A percentile compares a stretch with the other conserved stretches of the same genome.
phyloP scores from a whole-genome alignment of 2,888 invertebrate species.

The Cosmorhoe ocellata region DNA sequence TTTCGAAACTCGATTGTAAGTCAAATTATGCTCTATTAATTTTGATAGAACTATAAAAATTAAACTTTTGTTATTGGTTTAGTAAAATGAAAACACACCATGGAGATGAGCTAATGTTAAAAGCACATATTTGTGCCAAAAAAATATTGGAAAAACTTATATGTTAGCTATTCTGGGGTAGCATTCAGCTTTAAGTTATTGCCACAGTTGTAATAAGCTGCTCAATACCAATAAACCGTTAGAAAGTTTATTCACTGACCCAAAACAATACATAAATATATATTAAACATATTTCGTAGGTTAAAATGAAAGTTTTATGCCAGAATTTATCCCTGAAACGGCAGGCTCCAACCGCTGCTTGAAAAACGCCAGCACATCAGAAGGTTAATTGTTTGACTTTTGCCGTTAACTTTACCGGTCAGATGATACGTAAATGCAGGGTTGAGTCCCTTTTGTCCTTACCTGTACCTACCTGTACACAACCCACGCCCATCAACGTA shows the following conservation, averaged over 20 bases:
- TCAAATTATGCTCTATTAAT: too few species aligned
- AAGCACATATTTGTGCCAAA: too few species aligned
- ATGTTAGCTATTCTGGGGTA: too few species aligned
- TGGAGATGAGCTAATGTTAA: too few species aligned
- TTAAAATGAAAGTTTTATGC: conserved; percentile 53
- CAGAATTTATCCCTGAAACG: conserved; percentile 49
- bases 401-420: conserved; percentile 57
- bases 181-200: too few species aligned
- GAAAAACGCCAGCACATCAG: conserved; percentile 54
- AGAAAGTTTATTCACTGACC: background rate
- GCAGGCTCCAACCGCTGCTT: conserved; percentile 40
- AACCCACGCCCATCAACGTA: conserved; percentile 41
- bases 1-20: too few species aligned
- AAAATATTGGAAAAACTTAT: too few species aligned
- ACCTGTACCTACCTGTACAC: conserved; percentile 25
- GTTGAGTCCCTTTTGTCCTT: conserved; percentile 41
- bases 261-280: background rate
- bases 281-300: conserved; percentile 37
- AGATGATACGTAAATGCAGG: conserved; percentile 58
- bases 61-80: too few species aligned
- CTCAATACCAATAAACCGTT: too few species aligned
- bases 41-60: too few species aligned
- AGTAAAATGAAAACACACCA: too few species aligned
- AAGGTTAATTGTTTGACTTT: conserved; percentile 70
- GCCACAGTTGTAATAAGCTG: too few species aligned